Percentiles rank a stretch among this genome's conserved stretches.
These are phyloP conservation scores for Orgyia antiqua DNA, from an alignment of 2,888 invertebrate species.

Conservation along the genomic window DNA sequence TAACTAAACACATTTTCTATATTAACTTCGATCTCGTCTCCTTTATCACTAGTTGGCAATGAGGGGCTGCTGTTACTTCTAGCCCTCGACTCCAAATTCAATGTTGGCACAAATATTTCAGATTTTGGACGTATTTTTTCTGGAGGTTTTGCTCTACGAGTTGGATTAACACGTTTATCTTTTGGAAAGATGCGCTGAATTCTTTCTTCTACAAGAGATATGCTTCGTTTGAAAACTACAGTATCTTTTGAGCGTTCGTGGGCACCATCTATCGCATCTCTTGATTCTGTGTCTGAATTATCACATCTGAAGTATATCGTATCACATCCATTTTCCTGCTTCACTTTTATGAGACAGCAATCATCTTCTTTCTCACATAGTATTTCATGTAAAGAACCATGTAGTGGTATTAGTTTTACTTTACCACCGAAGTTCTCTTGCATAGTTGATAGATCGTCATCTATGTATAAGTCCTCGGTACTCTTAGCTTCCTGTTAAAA, in stretches of 20 bases:
- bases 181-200: constrained; percentile 56
- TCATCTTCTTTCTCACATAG: constrained; percentile 68
- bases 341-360: constrained; percentile 68
- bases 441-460: constrained; percentile 71
- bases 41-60: constrained; percentile 33
- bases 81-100: constrained; percentile 38
- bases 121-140: constrained; percentile 42
- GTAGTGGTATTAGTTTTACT: constrained; percentile 62
- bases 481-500: constrained; percentile 66
- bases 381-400: constrained; percentile 68
- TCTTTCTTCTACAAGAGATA: constrained; percentile 61
- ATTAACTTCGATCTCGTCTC: constrained; percentile 56
- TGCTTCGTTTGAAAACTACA: constrained; percentile 62
- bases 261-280: constrained; percentile 54
- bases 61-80: constrained; percentile 62
- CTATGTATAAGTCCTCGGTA: constrained; percentile 77
- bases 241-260: constrained; percentile 43
- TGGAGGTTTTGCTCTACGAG: constrained; percentile 17
- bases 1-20: constrained; percentile 62
- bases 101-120: constrained; percentile 35
- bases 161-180: constrained; percentile 35
- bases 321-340: constrained; percentile 68
- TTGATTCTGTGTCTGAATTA: constrained; percentile 56
- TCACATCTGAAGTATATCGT: constrained; percentile 64
- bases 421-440: constrained; percentile 66